Conservation (phyloP, 2,797 vertebrate genomes). For the Centropyge bicolor region DNA sequence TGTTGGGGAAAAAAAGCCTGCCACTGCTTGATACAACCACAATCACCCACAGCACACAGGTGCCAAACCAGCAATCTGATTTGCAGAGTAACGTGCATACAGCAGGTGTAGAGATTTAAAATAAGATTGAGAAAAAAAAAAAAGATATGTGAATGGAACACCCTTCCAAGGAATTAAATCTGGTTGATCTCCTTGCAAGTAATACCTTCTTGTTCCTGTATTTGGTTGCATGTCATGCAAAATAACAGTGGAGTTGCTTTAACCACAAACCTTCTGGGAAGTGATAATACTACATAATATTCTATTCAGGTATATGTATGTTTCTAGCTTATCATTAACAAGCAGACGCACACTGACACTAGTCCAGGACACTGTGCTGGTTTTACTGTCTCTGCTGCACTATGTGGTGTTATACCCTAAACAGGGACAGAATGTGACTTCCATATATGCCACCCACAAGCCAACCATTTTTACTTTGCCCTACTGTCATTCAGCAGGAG, state of each 20-base stretch:
- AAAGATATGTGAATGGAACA: slow-evolving; percentile 5
- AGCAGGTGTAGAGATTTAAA: slow-evolving; percentile 14
- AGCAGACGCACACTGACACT: not conserved
- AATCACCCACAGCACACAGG: slow-evolving; percentile 7
- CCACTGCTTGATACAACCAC: slow-evolving; percentile 34
- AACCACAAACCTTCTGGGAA: not conserved
- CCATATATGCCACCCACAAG: slow-evolving; percentile 16
- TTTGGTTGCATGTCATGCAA: not conserved
- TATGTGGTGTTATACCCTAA: slow-evolving; percentile 17
- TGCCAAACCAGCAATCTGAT: slow-evolving; percentile 30
- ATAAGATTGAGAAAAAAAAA: slow-evolving; percentile 5
- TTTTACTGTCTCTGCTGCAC: slow-evolving; percentile 8
- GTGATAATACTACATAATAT: not conserved
- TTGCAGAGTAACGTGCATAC: not conserved
- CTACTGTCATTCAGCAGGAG: not conserved
- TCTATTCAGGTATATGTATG: not conserved
- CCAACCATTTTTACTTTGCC: slow-evolving; percentile 14
- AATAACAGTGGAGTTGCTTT: not conserved
- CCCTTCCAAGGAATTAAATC: slow-evolving; percentile 26
- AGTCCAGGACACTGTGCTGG: not conserved
- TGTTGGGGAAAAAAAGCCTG: slow-evolving; percentile 21
- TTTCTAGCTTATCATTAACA: not conserved
- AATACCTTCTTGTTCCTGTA: not conserved
- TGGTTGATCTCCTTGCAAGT: not conserved
- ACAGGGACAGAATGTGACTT: slow-evolving; percentile 31